A percentile compares a stretch with the other conserved stretches of the same genome.
These are phyloP conservation scores for Hybos culiciformis DNA, from an alignment of 2,888 invertebrate genomes.

Conservation along the genomic window DNA sequence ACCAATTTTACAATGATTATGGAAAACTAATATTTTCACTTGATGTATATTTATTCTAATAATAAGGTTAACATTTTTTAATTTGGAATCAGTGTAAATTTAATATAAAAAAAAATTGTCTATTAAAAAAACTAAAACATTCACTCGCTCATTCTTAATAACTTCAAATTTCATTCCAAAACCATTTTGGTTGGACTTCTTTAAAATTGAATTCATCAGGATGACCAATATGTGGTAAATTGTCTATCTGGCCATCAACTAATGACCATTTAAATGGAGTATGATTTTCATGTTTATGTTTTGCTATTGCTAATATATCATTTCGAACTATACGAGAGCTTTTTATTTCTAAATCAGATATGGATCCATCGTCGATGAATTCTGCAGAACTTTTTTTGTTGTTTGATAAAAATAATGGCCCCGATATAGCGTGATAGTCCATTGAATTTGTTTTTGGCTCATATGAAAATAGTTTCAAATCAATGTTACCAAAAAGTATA, in stretches of 20 bases:
- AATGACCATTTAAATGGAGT: constrained; percentile 34
- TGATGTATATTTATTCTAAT: too few relatives aligned
- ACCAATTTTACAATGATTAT: too few relatives aligned
- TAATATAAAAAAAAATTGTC: too few relatives aligned
- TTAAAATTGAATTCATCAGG: constrained; percentile 34
- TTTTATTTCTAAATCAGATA: constrained; percentile 27
- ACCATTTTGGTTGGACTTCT: constrained; percentile 32
- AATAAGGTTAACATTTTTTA: too few relatives aligned
- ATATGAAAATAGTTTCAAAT: constrained; percentile 33
- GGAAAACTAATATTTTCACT: too few relatives aligned
- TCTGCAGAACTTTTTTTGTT: background rate
- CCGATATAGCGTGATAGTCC: constrained; percentile 33
- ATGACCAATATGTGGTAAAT: constrained; percentile 30
- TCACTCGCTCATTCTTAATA: too few relatives aligned
- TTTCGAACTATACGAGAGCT: constrained; percentile 29
- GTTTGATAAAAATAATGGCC: constrained; percentile 24
- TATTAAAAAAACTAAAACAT: too few relatives aligned
- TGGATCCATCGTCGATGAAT: constrained; percentile 25
- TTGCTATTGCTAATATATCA: constrained; percentile 30
- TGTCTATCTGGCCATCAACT: constrained; percentile 19
- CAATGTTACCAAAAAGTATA: constrained; percentile 34
- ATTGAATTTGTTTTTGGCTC: constrained; percentile 26
- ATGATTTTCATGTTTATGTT: constrained; percentile 20
- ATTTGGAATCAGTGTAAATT: too few relatives aligned
- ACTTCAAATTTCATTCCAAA: constrained; percentile 31